A percentile compares a stretch with the other conserved stretches of the same genome.
phyloP scores from a whole-genome alignment of 2,888 invertebrate genomes.

The Margaritifera margaritifera region DNA sequence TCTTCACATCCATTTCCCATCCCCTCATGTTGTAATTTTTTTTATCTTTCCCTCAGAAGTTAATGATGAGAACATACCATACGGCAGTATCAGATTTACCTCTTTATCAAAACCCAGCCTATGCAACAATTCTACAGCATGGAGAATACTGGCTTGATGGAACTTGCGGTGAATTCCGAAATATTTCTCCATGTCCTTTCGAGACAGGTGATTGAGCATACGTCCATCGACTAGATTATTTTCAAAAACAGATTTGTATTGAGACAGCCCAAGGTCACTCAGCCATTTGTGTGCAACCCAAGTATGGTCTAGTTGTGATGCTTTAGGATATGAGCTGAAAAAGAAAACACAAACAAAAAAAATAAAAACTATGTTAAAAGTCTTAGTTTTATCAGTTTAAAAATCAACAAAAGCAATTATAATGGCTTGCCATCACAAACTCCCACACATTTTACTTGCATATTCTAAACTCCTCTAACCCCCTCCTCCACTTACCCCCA shows the following conservation, averaged over 20 bases:
- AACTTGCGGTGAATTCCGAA: constrained; percentile 93
- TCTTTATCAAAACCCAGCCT: constrained; percentile 89
- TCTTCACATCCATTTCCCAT: neutral
- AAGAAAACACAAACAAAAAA: constrained; percentile 6
- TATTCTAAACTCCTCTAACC: too few relatives aligned
- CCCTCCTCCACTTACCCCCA: too few relatives aligned
- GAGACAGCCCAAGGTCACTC: constrained; percentile 89
- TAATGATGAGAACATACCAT: neutral
- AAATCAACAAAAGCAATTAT: too few relatives aligned
- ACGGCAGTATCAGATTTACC: constrained; percentile 44
- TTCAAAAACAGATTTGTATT: constrained; percentile 91
- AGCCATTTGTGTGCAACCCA: constrained; percentile 97
- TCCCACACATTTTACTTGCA: too few relatives aligned
- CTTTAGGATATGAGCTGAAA: constrained; percentile 83
- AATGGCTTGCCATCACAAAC: too few relatives aligned
- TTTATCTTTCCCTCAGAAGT: too few relatives aligned
- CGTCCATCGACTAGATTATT: constrained; percentile 93
- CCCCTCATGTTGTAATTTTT: too few relatives aligned
- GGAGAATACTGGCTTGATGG: constrained; percentile 94
- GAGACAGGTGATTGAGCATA: constrained; percentile 92
- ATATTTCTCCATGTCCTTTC: constrained; percentile 94
- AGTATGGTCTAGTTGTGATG: constrained; percentile 89
- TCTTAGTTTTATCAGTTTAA: too few relatives aligned
- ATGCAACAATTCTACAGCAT: constrained; percentile 91
- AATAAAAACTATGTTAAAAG: neutral